Evolutionary conservation across 2,888 invertebrate genomes (phyloP).

Genomic region (Lysandra bellargus): DNA sequence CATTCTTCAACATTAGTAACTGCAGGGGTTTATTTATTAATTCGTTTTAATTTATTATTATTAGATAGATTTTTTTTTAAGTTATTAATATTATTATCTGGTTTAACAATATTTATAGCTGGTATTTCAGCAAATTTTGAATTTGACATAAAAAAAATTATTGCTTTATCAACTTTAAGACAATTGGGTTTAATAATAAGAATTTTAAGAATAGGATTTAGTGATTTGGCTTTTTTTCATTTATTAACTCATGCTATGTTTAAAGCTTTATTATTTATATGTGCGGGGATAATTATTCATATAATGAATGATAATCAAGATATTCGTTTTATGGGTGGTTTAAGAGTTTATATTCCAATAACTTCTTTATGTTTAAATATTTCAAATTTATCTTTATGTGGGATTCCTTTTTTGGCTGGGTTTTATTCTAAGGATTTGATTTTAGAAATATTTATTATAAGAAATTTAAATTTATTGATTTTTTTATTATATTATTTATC

Average conservation of each 20-base stretch:
- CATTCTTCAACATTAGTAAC: constrained; percentile 90
- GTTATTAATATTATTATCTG: constrained; percentile 77
- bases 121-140: constrained; percentile 83
- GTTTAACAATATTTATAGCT: constrained; percentile 82
- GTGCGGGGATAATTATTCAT: constrained; percentile 86
- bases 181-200: constrained; percentile 88
- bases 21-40: constrained; percentile 86
- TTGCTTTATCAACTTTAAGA: constrained; percentile 88
- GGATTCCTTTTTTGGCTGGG: constrained; percentile 82
- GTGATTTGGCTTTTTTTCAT: constrained; percentile 85
- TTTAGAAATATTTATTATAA: constrained; percentile 79
- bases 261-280: constrained; percentile 87
- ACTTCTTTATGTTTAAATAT: constrained; percentile 79
- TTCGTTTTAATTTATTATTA: constrained; percentile 83
- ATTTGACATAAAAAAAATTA: constrained; percentile 88
- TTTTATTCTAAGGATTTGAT: constrained; percentile 85
- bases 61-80: constrained; percentile 59
- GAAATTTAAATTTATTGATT: constrained; percentile 75
- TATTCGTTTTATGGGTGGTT: constrained; percentile 82
- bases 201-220: constrained; percentile 78
- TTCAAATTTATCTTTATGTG: constrained; percentile 82
- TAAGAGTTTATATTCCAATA: constrained; percentile 74
- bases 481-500: constrained; percentile 80
- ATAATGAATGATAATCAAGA: constrained; percentile 82
- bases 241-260: constrained; percentile 86